A percentile compares a stretch with the other conserved stretches of the same genome.
phyloP scores from a whole-genome alignment of 2,888 invertebrate species.

The Meloe dianella region DNA sequence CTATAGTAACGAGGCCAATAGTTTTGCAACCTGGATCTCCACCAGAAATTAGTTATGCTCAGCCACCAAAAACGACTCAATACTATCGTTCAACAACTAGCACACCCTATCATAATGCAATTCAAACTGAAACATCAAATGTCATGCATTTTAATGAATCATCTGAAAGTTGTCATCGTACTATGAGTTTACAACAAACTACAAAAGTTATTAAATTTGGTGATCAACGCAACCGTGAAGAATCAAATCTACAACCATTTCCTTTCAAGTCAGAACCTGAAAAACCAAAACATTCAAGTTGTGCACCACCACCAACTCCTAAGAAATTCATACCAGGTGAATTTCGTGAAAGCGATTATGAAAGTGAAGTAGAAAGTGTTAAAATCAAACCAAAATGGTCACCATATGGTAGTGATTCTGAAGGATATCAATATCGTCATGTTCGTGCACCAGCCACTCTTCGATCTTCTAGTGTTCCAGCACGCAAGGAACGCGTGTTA shows the following conservation, averaged over 20 bases:
- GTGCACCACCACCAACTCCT: conserved; percentile 65
- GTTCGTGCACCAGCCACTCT: conserved; percentile 64
- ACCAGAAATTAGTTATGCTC: conserved; percentile 65
- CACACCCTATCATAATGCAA: conserved; percentile 66
- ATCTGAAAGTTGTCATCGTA: conserved; percentile 68
- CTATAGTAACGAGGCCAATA: conserved; percentile 53
- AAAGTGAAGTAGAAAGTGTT: conserved; percentile 69
- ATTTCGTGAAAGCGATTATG: conserved; percentile 72
- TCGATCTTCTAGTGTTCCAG: conserved; percentile 63
- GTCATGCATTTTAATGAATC: conserved; percentile 75
- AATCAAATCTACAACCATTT: conserved; percentile 57
- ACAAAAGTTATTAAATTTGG: conserved; percentile 73
- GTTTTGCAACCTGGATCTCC: conserved; percentile 64
- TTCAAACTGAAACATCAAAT: conserved; percentile 72
- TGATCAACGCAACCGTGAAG: conserved; percentile 55
- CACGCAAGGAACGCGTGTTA: conserved; percentile 59
- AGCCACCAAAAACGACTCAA: conserved; percentile 61
- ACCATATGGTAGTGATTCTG: conserved; percentile 65
- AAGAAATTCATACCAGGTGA: conserved; percentile 71
- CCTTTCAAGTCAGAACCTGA: conserved; percentile 60
- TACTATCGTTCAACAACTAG: conserved; percentile 66
- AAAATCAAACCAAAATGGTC: conserved; percentile 71
- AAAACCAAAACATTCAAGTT: conserved; percentile 53
- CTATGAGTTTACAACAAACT: conserved; percentile 73
- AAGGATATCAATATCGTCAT: conserved; percentile 66